Conservation (phyloP, 1,140 invertebrate species). For the Drosophila pandora region DNA sequence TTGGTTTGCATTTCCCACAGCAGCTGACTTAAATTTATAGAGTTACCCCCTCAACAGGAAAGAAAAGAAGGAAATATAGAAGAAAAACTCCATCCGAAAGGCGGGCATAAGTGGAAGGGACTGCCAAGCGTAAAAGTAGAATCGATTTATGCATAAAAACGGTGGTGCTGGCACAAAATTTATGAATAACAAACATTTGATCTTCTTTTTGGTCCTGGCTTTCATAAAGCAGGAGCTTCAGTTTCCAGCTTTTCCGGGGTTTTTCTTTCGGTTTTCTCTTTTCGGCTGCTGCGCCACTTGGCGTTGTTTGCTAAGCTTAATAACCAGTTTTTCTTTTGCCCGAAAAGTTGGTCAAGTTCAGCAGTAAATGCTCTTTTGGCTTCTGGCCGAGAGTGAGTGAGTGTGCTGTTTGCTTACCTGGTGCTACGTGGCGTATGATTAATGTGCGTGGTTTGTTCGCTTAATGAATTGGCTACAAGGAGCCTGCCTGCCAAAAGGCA, state of each 20-base stretch:
- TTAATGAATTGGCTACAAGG: conserved; percentile 60
- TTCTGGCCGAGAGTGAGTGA: conserved; percentile 25
- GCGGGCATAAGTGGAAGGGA: conserved; percentile 11
- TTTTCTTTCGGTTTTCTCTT: background rate
- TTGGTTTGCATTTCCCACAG: conserved; percentile 24
- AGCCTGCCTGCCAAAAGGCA: background rate
- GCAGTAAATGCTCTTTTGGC: conserved; percentile 65
- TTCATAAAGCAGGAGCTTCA: conserved; percentile 23
- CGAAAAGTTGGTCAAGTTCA: conserved; percentile 78
- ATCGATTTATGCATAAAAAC: conserved; percentile 79
- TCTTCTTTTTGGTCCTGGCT: conserved; percentile 44
- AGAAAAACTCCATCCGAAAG: background rate
- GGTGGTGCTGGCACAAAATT: conserved; percentile 52
- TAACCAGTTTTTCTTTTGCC: conserved; percentile 76
- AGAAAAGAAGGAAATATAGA: background rate
- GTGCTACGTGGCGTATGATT: conserved; percentile 67
- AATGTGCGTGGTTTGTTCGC: conserved; percentile 56
- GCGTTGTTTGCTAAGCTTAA: conserved; percentile 71
- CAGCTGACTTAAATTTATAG: conserved; percentile 66
- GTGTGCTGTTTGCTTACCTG: conserved; percentile 2
- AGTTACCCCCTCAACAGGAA: conserved; percentile 27
- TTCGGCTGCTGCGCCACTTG: background rate
- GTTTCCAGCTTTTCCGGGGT: conserved; percentile 8
- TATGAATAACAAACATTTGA: conserved; percentile 74
- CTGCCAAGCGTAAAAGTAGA: conserved; percentile 57